phyloP scores from a whole-genome alignment of 1,140 invertebrate species.

The Macrostomum lignano region DNA sequence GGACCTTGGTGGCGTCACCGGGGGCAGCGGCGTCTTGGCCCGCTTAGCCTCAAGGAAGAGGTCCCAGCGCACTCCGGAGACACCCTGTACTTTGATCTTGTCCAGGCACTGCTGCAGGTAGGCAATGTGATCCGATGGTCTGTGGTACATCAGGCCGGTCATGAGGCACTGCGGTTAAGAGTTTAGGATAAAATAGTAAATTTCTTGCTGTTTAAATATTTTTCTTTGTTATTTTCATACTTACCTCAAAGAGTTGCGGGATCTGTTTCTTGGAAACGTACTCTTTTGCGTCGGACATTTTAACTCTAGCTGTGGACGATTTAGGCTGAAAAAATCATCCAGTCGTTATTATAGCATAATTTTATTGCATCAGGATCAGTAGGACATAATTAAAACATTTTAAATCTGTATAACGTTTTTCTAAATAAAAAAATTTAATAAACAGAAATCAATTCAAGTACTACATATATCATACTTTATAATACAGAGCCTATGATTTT shows the following conservation, averaged over 20 bases:
- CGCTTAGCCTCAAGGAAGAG: conserved; percentile 15
- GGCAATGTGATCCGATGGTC: conserved; percentile 21
- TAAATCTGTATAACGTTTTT: too few species aligned
- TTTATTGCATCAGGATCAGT: too few species aligned
- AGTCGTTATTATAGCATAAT: too few species aligned
- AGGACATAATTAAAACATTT: too few species aligned
- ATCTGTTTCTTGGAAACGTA: conserved; percentile 22
- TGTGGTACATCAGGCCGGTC: conserved; percentile 26
- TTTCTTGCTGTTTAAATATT: too few species aligned
- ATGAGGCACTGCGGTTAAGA: conserved; percentile 19
- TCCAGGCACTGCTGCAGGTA: conserved; percentile 21
- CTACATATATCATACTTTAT: too few species aligned
- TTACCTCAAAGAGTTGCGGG: conserved; percentile 25
- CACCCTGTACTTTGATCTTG: conserved; percentile 16
- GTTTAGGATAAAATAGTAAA: not conserved
- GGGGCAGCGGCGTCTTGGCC: conserved; percentile 15
- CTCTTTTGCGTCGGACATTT: conserved; percentile 19
- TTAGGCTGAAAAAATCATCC: too few species aligned
- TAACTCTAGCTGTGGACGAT: too few species aligned
- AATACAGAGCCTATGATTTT: too few species aligned
- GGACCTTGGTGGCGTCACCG: conserved; percentile 12
- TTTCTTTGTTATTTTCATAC: not conserved
- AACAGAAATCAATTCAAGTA: too few species aligned
- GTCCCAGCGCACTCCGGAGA: conserved; percentile 18
- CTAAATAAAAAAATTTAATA: too few species aligned